These are phyloP conservation scores for Idaea dimidiata DNA, from an alignment of 2,888 invertebrate species.

Conservation along the genomic window DNA sequence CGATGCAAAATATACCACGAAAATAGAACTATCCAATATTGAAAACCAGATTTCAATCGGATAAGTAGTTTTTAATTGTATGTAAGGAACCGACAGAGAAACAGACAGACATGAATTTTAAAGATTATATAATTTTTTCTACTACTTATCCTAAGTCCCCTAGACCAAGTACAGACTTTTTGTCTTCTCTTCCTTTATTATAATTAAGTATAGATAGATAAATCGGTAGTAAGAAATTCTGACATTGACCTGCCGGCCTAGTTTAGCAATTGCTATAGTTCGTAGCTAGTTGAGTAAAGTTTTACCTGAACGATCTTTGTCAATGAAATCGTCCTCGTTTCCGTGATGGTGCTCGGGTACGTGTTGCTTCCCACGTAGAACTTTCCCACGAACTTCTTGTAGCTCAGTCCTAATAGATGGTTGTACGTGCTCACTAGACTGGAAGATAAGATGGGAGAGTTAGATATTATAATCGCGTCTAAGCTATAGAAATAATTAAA, in stretches of 20 bases:
- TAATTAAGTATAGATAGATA: too few species aligned
- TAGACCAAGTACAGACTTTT: too few species aligned
- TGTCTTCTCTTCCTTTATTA: too few species aligned
- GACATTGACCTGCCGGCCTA: background rate
- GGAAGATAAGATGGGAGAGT: slow-evolving; percentile 36
- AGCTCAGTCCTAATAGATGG: slow-evolving; percentile 80
- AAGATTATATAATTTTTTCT: too few species aligned
- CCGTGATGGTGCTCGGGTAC: slow-evolving; percentile 85
- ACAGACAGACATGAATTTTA: too few species aligned
- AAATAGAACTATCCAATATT: too few species aligned
- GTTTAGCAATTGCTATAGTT: background rate
- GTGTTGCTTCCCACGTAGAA: slow-evolving; percentile 87
- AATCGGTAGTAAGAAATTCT: background rate
- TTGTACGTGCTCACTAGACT: slow-evolving; percentile 84
- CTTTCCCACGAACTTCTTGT: slow-evolving; percentile 77
- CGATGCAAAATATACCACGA: too few species aligned
- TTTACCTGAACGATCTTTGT: slow-evolving; percentile 87
- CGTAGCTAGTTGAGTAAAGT: background rate
- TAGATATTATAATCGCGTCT: background rate
- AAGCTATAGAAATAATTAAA: background rate
- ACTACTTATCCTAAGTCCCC: too few species aligned
- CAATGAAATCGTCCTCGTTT: slow-evolving; percentile 86
- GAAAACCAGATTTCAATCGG: too few species aligned
- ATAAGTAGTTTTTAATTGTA: too few species aligned
- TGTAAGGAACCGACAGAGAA: too few species aligned